Evolutionary conservation across 2,888 invertebrate genomes (phyloP).

Genomic region (Tenodera sinensis): DNA sequence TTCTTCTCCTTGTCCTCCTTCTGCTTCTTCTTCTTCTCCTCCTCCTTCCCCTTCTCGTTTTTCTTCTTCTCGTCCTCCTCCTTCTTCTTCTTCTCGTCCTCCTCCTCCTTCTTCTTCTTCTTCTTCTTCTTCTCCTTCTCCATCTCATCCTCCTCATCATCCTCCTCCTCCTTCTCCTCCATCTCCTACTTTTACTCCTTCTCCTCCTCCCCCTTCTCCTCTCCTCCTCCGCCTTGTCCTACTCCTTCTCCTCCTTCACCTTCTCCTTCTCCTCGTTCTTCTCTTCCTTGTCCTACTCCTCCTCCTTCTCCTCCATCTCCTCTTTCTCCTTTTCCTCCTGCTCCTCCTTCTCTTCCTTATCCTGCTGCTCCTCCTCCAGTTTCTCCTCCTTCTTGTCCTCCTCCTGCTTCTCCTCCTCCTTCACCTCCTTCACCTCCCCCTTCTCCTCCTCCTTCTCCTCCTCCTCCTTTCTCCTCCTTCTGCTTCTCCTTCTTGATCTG

Average conservation of each 20-base stretch:
- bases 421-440: background rate
- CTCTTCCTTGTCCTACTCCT: too few relatives aligned
- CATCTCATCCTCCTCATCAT: background rate
- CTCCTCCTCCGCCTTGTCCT: too few relatives aligned
- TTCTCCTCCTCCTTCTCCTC: background rate
- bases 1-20: background rate
- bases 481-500: too few relatives aligned
- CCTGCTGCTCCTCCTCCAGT: slow-evolving; percentile 48
- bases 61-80: background rate
- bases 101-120: background rate
- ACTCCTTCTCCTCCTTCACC: background rate
- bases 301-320: too few relatives aligned
- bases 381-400: too few relatives aligned
- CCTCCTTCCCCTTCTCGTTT: too few relatives aligned
- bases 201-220: background rate
- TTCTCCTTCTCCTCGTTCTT: background rate
- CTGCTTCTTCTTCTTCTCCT: too few relatives aligned
- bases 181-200: background rate
- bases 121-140: background rate
- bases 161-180: background rate
- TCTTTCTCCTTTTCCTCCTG: too few relatives aligned
- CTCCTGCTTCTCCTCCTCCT: slow-evolving; percentile 6
- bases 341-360: slow-evolving; percentile 44
- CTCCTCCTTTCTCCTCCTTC: background rate
- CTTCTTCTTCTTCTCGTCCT: background rate